Percentiles rank a stretch among this genome's conserved stretches.
phyloP scores from a whole-genome alignment of 2,797 vertebrate species.

The Neoniphon sammara region DNA sequence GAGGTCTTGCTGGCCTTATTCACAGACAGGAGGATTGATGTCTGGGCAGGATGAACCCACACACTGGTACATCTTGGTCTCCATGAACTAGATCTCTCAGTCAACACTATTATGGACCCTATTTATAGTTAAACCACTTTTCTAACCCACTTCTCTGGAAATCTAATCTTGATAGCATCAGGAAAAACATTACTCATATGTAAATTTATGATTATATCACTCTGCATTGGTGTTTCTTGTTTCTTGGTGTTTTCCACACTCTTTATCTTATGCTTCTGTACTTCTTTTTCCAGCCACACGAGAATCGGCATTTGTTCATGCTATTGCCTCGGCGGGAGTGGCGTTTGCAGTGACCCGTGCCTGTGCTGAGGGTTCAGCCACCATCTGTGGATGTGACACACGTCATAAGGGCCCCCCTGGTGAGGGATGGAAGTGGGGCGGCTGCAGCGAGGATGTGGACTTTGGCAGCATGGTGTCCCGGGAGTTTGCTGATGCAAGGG shows the following conservation, averaged over 20 bases:
- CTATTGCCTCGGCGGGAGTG: conserved; percentile 95
- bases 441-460: conserved; percentile 97
- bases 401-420: conserved; percentile 93
- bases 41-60: conserved; percentile 59
- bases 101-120: conserved; percentile 17
- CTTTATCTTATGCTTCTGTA: conserved; percentile 27
- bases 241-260: neutral
- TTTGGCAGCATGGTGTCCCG: conserved; percentile 97
- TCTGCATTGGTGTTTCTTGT: conserved; percentile 8
- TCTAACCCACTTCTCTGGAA: neutral
- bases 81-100: conserved; percentile 41
- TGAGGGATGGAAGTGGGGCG: conserved; percentile 98
- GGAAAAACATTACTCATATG: neutral
- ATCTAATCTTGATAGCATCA: neutral
- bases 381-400: conserved; percentile 94
- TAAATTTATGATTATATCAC: neutral
- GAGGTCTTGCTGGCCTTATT: conserved; percentile 69
- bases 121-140: conserved; percentile 19
- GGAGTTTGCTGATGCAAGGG: conserved; percentile 95
- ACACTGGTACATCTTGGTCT: conserved; percentile 36
- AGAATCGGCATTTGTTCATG: conserved; percentile 96
- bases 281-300: conserved; percentile 87
- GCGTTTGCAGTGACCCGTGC: conserved; percentile 96
- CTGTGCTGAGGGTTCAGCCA: conserved; percentile 93
- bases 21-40: conserved; percentile 75